Conservation (phyloP, 2,113 vertebrate genomes). For the Myotis davidii region DNA sequence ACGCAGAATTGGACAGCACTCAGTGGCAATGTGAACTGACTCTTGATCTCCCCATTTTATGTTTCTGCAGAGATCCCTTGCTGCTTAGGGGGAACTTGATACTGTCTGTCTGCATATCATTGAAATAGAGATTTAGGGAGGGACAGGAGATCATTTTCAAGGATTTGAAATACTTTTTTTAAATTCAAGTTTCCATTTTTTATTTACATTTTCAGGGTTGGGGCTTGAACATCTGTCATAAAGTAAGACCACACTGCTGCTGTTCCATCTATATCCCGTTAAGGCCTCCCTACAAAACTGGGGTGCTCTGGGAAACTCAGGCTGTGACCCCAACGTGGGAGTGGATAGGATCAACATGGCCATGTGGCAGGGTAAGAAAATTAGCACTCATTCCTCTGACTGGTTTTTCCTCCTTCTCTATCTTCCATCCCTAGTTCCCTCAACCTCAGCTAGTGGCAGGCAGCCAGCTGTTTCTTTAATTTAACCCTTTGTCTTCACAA, state of each 20-base stretch:
- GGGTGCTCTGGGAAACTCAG: conserved; percentile 48
- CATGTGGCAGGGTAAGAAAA: conserved; percentile 78
- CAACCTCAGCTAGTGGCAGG: conserved; percentile 48
- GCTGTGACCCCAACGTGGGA: conserved; percentile 41
- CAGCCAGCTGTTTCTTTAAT: conserved; percentile 72
- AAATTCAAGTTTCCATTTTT: conserved; percentile 52
- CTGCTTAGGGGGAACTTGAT: neutral
- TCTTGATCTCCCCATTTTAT: neutral
- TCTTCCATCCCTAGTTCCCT: neutral
- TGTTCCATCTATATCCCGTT: neutral
- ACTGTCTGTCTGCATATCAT: neutral
- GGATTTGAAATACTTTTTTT: neutral
- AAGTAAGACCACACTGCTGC: conserved; percentile 4
- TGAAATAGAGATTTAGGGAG: conserved; percentile 20
- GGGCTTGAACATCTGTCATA: conserved; percentile 33
- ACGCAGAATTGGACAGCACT: neutral
- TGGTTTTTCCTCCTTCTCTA: conserved; percentile 65
- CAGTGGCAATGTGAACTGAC: neutral
- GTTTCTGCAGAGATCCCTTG: neutral
- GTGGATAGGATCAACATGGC: conserved; percentile 74
- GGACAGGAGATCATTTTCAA: conserved; percentile 17
- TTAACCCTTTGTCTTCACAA: conserved; percentile 70
- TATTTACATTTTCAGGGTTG: conserved; percentile 71
- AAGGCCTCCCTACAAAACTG: conserved; percentile 45
- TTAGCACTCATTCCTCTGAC: conserved; percentile 65